Evolutionary conservation across 2,888 invertebrate genomes (phyloP).

Genomic region (Azorinus chamasolen): DNA sequence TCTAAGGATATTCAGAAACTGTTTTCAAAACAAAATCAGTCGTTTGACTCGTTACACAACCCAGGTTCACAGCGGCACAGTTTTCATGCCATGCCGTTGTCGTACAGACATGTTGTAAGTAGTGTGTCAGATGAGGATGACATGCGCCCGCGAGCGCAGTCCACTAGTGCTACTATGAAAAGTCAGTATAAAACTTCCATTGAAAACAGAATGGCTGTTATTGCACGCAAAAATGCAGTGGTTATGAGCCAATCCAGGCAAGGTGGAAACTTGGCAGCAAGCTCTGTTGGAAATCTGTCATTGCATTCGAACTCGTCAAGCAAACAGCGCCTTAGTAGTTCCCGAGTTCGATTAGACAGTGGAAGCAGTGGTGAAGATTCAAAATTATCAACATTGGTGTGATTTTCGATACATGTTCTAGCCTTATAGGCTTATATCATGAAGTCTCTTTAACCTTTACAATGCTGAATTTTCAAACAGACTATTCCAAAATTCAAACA

Average conservation of each 20-base stretch:
- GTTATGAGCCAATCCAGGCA: slow-evolving; percentile 41
- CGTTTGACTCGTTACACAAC: slow-evolving; percentile 64
- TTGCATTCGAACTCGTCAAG: slow-evolving; percentile 43
- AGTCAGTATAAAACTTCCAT: slow-evolving; percentile 42
- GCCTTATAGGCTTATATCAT: too few relatives aligned
- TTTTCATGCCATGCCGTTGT: slow-evolving; percentile 72
- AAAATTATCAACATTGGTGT: slow-evolving; percentile 61
- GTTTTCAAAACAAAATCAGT: slow-evolving; percentile 74
- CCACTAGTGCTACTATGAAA: slow-evolving; percentile 67
- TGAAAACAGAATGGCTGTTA: slow-evolving; percentile 57
- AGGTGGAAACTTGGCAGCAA: slow-evolving; percentile 7
- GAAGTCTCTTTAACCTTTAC: too few relatives aligned
- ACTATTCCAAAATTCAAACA: too few relatives aligned
- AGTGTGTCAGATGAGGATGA: slow-evolving; percentile 43
- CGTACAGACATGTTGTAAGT: slow-evolving; percentile 53
- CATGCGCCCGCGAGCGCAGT: slow-evolving; percentile 69
- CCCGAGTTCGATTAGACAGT: slow-evolving; percentile 41
- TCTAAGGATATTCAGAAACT: slow-evolving; percentile 80
- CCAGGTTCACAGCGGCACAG: slow-evolving; percentile 70
- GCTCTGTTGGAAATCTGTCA: slow-evolving; percentile 32
- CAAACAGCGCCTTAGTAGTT: slow-evolving; percentile 17
- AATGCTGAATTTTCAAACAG: too few relatives aligned
- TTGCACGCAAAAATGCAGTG: slow-evolving; percentile 48
- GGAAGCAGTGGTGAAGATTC: slow-evolving; percentile 57
- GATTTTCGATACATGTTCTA: too few relatives aligned